Percentiles rank a stretch among this genome's conserved stretches.
These are phyloP conservation scores for Acropternis orthonyx DNA, from an alignment of 2,797 vertebrate genomes.

Conservation along the genomic window DNA sequence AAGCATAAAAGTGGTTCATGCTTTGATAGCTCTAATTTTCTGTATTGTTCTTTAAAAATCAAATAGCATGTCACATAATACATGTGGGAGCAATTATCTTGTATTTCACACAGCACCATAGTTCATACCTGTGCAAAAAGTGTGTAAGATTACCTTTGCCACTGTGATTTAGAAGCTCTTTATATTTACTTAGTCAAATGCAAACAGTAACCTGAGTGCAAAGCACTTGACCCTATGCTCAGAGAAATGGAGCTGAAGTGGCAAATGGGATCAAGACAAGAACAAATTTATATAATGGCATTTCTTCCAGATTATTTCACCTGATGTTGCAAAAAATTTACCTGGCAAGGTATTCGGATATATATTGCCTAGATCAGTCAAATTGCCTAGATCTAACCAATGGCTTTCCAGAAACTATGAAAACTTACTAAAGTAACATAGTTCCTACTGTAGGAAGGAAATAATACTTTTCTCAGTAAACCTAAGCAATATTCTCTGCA, in stretches of 20 bases:
- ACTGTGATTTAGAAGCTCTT: constrained; percentile 24
- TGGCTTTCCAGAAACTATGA: constrained; percentile 54
- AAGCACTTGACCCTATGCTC: constrained; percentile 3
- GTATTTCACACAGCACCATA: background rate
- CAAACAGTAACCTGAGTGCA: constrained; percentile 18
- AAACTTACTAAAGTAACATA: constrained; percentile 14
- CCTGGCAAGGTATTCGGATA: background rate
- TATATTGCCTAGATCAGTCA: background rate
- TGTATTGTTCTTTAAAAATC: background rate
- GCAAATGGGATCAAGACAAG: constrained; percentile 29
- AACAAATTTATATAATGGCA: constrained; percentile 6
- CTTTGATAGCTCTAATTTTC: background rate
- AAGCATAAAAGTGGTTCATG: background rate
- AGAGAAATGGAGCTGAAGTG: background rate
- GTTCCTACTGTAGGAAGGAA: constrained; percentile 33
- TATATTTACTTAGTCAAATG: constrained; percentile 32
- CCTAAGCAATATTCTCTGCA: constrained; percentile 48
- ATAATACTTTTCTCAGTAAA: constrained; percentile 32
- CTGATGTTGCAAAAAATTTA: constrained; percentile 3
- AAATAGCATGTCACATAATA: background rate
- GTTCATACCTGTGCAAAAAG: background rate
- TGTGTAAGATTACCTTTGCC: background rate
- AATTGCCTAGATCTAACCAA: constrained; percentile 11
- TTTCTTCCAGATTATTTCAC: constrained; percentile 12
- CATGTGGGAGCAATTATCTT: background rate